Evolutionary conservation across 2,797 vertebrate genomes (phyloP), one percentile per base, ranked within the genome.

Genomic region (Oryzias sinensis): DNA sequence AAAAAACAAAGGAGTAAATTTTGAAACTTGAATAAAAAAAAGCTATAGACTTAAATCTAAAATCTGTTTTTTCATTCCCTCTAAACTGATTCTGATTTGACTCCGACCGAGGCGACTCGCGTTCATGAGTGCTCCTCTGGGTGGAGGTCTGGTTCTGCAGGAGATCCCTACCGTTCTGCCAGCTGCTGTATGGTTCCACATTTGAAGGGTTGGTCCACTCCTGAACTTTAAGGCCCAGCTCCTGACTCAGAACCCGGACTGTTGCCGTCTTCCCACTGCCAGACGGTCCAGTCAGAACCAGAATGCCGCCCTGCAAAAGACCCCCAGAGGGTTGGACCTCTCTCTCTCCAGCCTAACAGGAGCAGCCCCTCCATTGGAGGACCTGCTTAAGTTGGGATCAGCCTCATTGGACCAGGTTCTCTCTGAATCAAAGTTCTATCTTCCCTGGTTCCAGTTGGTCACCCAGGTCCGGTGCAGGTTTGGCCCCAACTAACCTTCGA

Each of bases 181-280:
- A 91, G 59, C 88, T 87, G 20, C 89, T 87, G 65, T 93, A 90
- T 0, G 53, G 49, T 14, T 92, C 88, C 51, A 80, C 77, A 25
- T 85, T 89, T 53, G 92, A 24, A 6, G 96, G 95, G 84, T 97
- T 99, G 66, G 84, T 90, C 97, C 97, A 99, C 58, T 99, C 96
- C 70, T 97, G 96, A 53, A 97, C 76, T 40, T 93, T 88, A 75
- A 95, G 67, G 13, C 86, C 89, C 68, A 93, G 82, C 43, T 97
- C 94, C 75, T 71, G 88, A 49, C 90, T 89, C 60, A 98, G 54
- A 65, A 97, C 91, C 58, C 87, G 90, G 71, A 98, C 29, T 18
- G 96, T 96, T 51, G 94, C 89, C 1, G 95, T 95, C 85, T 99
- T 99, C 37, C 97, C 97, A 82, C 94, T 95, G 60, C 97, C 97